Percentiles rank a stretch among this genome's conserved stretches.
Conservation (phyloP, 2,888 invertebrate species). For the Alloscopus bannaensis region DNA sequence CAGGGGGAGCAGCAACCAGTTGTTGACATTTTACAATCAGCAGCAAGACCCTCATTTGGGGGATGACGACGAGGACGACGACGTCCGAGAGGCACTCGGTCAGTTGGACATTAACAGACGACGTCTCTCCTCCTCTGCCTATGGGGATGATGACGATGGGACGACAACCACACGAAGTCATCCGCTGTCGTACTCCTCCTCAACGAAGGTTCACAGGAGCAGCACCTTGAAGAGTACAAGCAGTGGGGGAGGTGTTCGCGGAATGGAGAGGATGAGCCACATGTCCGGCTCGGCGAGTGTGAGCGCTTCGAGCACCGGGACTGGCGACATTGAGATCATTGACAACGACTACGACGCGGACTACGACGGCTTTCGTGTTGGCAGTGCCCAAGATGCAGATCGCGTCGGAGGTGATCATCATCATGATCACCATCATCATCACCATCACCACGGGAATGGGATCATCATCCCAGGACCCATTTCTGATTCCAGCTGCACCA, state of each 20-base stretch:
- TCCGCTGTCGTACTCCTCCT: background rate
- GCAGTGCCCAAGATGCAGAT: slow-evolving; percentile 68
- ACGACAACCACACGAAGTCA: slow-evolving; percentile 1
- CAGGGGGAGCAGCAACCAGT: slow-evolving; percentile 57
- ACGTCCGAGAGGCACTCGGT: slow-evolving; percentile 40
- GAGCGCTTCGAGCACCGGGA: slow-evolving; percentile 64
- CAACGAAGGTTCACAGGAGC: slow-evolving; percentile 54
- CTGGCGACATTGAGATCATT: slow-evolving; percentile 58
- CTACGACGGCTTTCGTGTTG: slow-evolving; percentile 68
- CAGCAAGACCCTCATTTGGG: slow-evolving; percentile 25
- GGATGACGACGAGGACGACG: slow-evolving; percentile 40
- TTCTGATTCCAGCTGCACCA: slow-evolving; percentile 67
- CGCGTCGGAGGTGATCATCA: background rate
- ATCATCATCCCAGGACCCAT: slow-evolving; percentile 66
- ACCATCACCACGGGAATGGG: slow-evolving; percentile 26
- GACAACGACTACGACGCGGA: slow-evolving; percentile 72
- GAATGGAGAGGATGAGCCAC: slow-evolving; percentile 31
- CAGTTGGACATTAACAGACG: slow-evolving; percentile 25
- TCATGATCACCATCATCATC: background rate
- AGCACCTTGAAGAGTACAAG: slow-evolving; percentile 58
- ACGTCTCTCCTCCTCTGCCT: slow-evolving; percentile 8
- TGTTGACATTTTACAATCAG: slow-evolving; percentile 55
- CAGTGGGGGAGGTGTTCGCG: slow-evolving; percentile 41
- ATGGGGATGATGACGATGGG: slow-evolving; percentile 27
- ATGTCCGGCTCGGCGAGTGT: slow-evolving; percentile 65